A percentile compares a stretch with the other conserved stretches of the same genome.
phyloP scores from a whole-genome alignment of 2,113 vertebrate genomes.

The Typhlomys cinereus region DNA sequence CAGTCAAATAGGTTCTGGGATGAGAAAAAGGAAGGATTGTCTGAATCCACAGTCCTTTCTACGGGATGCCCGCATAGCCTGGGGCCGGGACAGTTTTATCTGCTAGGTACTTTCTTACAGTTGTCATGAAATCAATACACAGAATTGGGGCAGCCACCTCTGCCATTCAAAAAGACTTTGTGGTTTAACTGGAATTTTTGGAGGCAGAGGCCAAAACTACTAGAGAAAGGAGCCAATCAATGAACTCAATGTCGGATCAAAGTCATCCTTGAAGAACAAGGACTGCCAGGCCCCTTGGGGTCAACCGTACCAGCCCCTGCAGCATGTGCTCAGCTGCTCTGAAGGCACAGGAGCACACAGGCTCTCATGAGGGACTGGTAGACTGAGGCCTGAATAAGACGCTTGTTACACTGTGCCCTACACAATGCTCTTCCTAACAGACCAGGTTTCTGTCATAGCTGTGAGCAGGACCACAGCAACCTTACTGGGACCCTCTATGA shows the following conservation, averaged over 20 bases:
- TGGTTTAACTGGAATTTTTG: not conserved
- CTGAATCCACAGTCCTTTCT: not conserved
- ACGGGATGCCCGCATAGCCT: not conserved
- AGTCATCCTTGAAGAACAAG: not conserved
- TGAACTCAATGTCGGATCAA: slow-evolving; percentile 17
- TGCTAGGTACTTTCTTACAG: not conserved
- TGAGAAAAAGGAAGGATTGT: not conserved
- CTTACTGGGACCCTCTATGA: not conserved
- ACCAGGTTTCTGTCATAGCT: not conserved
- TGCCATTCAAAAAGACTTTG: not conserved
- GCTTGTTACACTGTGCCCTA: not conserved
- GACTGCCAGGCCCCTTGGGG: not conserved
- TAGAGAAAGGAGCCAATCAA: not conserved
- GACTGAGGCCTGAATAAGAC: not conserved
- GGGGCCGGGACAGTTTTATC: not conserved
- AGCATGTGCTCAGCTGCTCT: not conserved
- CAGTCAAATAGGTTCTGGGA: not conserved
- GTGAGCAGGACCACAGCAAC: fast-evolving
- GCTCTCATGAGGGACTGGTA: not conserved
- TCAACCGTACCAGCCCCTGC: fast-evolving
- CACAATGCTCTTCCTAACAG: fast-evolving
- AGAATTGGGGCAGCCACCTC: not conserved
- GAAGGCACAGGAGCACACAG: fast-evolving
- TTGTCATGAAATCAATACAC: not conserved
- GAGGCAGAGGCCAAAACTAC: not conserved